phyloP scores from a whole-genome alignment of 2,888 invertebrate species.

The Crocallis elinguaria region DNA sequence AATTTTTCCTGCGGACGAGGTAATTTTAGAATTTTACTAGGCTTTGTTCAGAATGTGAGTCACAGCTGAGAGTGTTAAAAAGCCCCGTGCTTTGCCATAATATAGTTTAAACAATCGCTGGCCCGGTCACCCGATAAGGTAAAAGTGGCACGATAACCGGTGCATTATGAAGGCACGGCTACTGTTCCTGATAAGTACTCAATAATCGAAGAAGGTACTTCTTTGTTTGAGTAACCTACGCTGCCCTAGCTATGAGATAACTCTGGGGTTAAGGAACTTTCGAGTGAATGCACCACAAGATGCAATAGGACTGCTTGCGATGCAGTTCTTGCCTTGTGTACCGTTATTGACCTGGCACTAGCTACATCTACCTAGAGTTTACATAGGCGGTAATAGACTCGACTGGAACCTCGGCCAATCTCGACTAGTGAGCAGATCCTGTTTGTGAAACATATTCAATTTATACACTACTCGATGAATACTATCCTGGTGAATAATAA shows the following conservation, averaged over 20 bases:
- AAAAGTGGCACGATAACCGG: constrained; percentile 63
- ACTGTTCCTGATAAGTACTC: constrained; percentile 54
- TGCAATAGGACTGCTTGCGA: constrained; percentile 69
- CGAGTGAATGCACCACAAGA: constrained; percentile 61
- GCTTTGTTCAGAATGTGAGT: constrained; percentile 36
- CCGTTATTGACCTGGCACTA: constrained; percentile 74
- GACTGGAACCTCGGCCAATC: constrained; percentile 32
- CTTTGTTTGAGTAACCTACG: constrained; percentile 49
- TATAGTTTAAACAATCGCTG: constrained; percentile 56
- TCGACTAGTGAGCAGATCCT: constrained; percentile 24
- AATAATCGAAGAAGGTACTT: constrained; percentile 43
- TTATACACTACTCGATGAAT: constrained; percentile 3
- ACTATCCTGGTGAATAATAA: background rate
- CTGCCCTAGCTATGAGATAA: constrained; percentile 64
- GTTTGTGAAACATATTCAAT: constrained; percentile 16
- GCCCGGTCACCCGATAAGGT: constrained; percentile 75
- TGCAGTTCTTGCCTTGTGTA: constrained; percentile 64
- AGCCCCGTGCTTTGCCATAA: constrained; percentile 45
- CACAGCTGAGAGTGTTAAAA: constrained; percentile 52
- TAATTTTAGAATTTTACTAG: constrained; percentile 28
- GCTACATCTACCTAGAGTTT: constrained; percentile 27
- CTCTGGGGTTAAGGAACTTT: constrained; percentile 57
- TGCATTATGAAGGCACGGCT: constrained; percentile 67
- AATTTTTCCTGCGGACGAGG: constrained; percentile 19
- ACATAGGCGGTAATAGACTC: constrained; percentile 29